Evolutionary conservation across 2,113 vertebrate species (phyloP).

Genomic region (Cepphus grylle): DNA sequence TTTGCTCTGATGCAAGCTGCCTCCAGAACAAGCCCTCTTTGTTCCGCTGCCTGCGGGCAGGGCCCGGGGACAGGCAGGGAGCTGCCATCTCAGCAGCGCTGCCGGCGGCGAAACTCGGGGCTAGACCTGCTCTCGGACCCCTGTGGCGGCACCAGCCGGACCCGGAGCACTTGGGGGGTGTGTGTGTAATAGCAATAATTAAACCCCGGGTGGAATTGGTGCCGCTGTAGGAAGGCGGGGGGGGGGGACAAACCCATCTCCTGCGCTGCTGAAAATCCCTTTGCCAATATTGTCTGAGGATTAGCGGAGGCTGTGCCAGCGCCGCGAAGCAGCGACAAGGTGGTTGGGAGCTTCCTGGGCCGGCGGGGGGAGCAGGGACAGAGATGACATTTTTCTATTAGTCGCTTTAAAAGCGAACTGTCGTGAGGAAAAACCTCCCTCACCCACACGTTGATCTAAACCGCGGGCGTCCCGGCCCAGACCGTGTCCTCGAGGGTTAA

Average conservation of each 20-base stretch:
- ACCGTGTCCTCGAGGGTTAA: neutral
- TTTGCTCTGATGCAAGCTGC: slow-evolving; percentile 41
- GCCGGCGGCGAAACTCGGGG: fast-evolving
- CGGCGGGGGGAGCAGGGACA: fast-evolving
- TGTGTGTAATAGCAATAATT: fast-evolving
- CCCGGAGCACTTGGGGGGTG: neutral
- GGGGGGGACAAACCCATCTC: neutral
- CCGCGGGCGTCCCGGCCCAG: neutral
- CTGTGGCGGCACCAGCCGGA: neutral
- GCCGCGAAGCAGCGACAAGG: neutral
- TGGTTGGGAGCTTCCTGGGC: neutral
- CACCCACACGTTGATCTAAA: neutral
- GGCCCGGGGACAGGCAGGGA: neutral
- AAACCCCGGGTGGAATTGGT: neutral
- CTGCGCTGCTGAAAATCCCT: neutral
- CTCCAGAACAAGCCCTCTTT: neutral
- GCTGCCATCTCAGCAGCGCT: neutral
- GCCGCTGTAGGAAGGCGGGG: neutral
- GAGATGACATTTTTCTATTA: neutral
- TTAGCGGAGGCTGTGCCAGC: neutral
- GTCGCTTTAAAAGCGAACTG: neutral
- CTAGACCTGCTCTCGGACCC: neutral
- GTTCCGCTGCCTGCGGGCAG: neutral
- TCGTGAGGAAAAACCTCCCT: neutral
- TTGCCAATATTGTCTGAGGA: neutral